phyloP scores from a whole-genome alignment of 2,888 invertebrate species.

The Eilema griseolum region DNA sequence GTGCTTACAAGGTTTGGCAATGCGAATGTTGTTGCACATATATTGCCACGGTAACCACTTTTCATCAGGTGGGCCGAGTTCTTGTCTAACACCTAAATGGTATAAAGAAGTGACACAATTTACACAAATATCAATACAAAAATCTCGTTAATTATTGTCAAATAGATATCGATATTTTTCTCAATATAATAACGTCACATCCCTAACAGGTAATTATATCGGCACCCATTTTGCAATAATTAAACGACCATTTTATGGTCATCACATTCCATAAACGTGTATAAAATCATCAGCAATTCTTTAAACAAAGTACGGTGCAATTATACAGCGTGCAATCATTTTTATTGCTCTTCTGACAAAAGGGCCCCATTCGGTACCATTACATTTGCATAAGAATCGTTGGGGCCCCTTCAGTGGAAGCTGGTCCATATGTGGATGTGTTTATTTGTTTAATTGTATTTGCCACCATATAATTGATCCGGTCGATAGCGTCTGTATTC shows the following conservation, averaged over 20 bases:
- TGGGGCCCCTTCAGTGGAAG: conserved; percentile 63
- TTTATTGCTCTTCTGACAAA: conserved; percentile 67
- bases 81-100: no score
- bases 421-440: conserved; percentile 69
- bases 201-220: not conserved
- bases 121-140: no score
- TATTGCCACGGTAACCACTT: no score
- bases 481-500: conserved; percentile 45
- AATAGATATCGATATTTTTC: no score
- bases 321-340: conserved; percentile 55
- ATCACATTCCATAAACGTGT: not conserved
- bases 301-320: conserved; percentile 41
- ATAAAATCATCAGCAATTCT: conserved; percentile 42
- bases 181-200: not conserved
- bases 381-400: conserved; percentile 79
- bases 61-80: no score
- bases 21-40: no score
- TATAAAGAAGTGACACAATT: no score
- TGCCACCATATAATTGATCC: conserved; percentile 62
- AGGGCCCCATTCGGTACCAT: conserved; percentile 45
- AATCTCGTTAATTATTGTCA: no score
- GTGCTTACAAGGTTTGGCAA: no score
- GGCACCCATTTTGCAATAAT: not conserved
- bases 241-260: conserved; percentile 8
- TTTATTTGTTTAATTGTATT: conserved; percentile 81